phyloP scores from a whole-genome alignment of 2,888 invertebrate species.

The Perizoma flavofasciatum region DNA sequence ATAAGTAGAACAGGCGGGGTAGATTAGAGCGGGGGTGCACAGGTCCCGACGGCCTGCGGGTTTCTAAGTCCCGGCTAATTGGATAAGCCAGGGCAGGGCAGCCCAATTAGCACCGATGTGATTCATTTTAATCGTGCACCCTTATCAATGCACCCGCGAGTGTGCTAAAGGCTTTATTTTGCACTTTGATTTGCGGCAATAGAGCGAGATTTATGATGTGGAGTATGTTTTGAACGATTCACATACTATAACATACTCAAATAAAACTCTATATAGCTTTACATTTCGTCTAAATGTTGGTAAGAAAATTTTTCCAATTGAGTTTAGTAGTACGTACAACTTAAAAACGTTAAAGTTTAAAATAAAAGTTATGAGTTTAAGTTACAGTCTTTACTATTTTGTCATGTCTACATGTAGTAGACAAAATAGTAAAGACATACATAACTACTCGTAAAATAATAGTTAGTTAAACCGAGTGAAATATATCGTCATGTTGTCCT shows the following conservation, averaged over 20 bases:
- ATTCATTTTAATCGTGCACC: constrained; percentile 81
- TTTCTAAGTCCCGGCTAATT: constrained; percentile 82
- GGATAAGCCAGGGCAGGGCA: constrained; percentile 69
- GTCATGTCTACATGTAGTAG: too few relatives aligned
- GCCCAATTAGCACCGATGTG: constrained; percentile 80
- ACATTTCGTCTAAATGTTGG: too few relatives aligned
- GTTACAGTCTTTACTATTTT: too few relatives aligned
- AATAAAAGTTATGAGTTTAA: too few relatives aligned
- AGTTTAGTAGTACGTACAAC: too few relatives aligned
- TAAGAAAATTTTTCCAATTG: too few relatives aligned
- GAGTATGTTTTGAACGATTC: background rate
- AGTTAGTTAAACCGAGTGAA: constrained; percentile 13
- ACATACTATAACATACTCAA: background rate
- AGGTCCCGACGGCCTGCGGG: constrained; percentile 57
- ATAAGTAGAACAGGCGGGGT: constrained; percentile 49
- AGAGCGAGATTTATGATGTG: constrained; percentile 9
- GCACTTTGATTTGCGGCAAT: constrained; percentile 11
- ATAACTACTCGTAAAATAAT: constrained; percentile 2
- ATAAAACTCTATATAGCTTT: too few relatives aligned
- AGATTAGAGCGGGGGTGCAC: constrained; percentile 61
- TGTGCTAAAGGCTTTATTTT: constrained; percentile 29
- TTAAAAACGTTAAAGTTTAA: too few relatives aligned
- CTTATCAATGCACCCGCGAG: constrained; percentile 64
- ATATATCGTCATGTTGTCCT: constrained; percentile 38
- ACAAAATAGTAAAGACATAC: background rate